A percentile compares a stretch with the other conserved stretches of the same genome.
Evolutionary conservation across 2,113 vertebrate species (phyloP).

Genomic region (Meleagris gallopavo): DNA sequence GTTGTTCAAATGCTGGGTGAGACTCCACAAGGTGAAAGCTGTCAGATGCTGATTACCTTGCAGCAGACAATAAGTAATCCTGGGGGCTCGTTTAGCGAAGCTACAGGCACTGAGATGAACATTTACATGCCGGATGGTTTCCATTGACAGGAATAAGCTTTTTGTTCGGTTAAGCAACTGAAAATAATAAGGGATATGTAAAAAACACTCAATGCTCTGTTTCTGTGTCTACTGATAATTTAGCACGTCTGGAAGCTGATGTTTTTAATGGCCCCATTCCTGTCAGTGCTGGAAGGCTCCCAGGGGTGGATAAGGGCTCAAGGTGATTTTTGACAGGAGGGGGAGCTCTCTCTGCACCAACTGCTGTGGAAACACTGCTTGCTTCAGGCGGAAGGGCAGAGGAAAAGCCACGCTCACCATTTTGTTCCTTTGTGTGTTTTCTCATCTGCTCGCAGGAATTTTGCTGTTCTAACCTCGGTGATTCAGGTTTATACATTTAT

Average conservation of each 20-base stretch:
- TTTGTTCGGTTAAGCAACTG: background rate
- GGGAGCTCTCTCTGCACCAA: conserved; percentile 49
- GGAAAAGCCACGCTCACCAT: background rate
- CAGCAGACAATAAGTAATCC: background rate
- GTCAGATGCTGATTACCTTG: background rate
- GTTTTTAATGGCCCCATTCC: background rate
- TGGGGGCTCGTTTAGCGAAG: background rate
- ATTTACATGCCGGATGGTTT: background rate
- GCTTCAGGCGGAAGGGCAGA: background rate
- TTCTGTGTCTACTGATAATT: background rate
- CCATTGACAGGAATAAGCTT: background rate
- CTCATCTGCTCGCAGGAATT: background rate
- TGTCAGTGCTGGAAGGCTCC: background rate
- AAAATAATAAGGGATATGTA: background rate
- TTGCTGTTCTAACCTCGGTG: background rate
- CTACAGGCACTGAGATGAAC: background rate
- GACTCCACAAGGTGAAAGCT: rapidly evolving
- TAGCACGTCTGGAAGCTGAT: background rate
- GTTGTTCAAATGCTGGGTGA: background rate
- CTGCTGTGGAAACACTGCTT: background rate
- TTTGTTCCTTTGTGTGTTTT: background rate
- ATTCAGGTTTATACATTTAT: background rate
- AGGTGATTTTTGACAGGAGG: conserved; percentile 28
- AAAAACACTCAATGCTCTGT: background rate
- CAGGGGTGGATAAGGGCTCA: background rate